Evolutionary conservation across 2,113 vertebrate species (phyloP), one percentile per base, ranked within the genome.

Genomic region (Menidia beryllina): DNA sequence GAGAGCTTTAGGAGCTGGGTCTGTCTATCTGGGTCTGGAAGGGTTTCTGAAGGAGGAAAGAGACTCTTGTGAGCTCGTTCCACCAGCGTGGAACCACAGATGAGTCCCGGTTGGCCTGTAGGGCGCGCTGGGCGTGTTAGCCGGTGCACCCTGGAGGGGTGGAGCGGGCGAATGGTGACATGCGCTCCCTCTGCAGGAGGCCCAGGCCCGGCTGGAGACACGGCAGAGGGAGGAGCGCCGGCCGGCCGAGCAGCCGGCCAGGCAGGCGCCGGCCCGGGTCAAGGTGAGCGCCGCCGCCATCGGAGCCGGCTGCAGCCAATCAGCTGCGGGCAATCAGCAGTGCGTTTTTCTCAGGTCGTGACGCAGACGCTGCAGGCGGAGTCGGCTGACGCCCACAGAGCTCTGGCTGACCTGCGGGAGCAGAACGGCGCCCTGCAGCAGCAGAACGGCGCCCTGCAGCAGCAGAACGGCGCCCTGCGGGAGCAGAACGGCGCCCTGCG

Each of bases 401-500:
- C 94, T 21, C 88, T 97, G 59, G 87, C 84, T 0, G 96, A 97
- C 81, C 89, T 93, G 47, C 96, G 97, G 91, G 78, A 79, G 67
- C 95, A 90, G 76, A 97, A 94, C 86, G 90, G 91, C 59, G 88
- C 93, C 77, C 93, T 99, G 74, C 95, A 97, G 91, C 96, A 99
- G 85, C 96, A 98, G 89, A 94, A 98, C 52, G 90, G 82, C 0
- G 92, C 95, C 67, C 97, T 98, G 92, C 89, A 94, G 43, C 94
- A 95, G 80, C 94, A 95, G 80, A n/a, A n/a, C n/a, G n/a, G n/a
- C n/a, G n/a, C n/a, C n/a, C 90, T 98, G 49, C 88, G 94, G 27
- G 96, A 98, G 85, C 94, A 97, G 77, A 95, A 98, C 86, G 90
- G 91, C 59, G 88, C 93, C 77, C 93, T 99, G 74, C 95, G 96